Base-by-base conservation (phyloP, 2,888 invertebrate genomes). In the Clivina fossor region DNA sequence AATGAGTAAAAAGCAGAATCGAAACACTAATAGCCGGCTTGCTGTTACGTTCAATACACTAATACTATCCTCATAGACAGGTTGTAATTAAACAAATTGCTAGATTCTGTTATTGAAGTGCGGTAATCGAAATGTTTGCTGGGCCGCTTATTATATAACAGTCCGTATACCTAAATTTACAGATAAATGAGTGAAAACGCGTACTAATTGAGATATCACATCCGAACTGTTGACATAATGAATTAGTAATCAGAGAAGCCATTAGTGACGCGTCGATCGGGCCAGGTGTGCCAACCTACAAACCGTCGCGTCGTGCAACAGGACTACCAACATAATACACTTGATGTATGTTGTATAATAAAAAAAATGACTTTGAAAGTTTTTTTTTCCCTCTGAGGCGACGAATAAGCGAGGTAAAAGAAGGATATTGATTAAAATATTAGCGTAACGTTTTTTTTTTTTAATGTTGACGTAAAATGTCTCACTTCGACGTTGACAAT, bases 161-260 rank as follows among this genome's bases (percentile, higher is more conserved):
- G 60, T 54, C 56, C 58, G 56, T 48, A 51, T 47, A 51, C 35
- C 44, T n/a, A n/a, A n/a, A n/a, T n/a, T n/a, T n/a, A 43, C 32
- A 60, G 56, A 54, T 62, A 63, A 63, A 57, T 64, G 64, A 65
- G 62, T 49, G 38, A 38, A 49, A 49, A 63, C n/a, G n/a, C 62
- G 60, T 62, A 66, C 65, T 67, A 67, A 68, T 67, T 68, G 66
- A 68, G 66, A 66, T 65, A 66, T 65, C 63, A 60, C 56, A 63
- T 64, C n/a, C 61, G 62, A 38, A 62, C 59, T 65, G 66, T 66
- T 68, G 66, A 66, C 66, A 66, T 66, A 68, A 68, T 66, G 66
- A 67, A 65, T 66, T 66, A 66, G 66, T 65, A 66, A 68, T 68
- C 65, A 66, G 61, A 63, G 58, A 59, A 58, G 60, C 64, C 64